Evolutionary conservation across 2,113 vertebrate genomes (phyloP).

Genomic region (Hydropotes inermis): DNA sequence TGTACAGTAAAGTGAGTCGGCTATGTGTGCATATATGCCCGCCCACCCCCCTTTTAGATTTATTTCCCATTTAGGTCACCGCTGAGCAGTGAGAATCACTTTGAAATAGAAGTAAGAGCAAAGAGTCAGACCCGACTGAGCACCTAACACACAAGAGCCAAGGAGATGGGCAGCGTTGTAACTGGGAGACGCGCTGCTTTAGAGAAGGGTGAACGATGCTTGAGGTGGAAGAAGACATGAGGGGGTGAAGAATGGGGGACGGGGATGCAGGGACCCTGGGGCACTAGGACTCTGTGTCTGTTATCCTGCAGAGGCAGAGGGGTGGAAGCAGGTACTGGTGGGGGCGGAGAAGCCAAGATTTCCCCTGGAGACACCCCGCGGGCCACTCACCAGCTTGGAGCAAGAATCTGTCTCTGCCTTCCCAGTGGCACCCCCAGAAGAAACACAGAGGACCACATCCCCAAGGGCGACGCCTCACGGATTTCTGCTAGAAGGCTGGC

Average conservation of each 20-base stretch:
- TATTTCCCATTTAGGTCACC: background rate
- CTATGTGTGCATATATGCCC: background rate
- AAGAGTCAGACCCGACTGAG: background rate
- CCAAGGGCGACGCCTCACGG: fast-evolving
- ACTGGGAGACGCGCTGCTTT: background rate
- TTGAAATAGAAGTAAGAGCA: background rate
- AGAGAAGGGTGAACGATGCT: background rate
- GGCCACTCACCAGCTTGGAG: too few species aligned
- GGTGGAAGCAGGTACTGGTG: background rate
- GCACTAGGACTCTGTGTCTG: too few species aligned
- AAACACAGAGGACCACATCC: background rate
- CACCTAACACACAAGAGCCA: background rate
- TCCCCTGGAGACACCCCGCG: fast-evolving
- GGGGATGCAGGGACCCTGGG: too few species aligned
- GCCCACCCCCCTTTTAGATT: background rate
- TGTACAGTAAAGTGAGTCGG: background rate
- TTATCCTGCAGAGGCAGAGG: background rate
- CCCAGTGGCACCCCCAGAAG: fast-evolving
- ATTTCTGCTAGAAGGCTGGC: background rate
- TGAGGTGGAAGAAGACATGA: background rate
- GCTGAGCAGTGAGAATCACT: background rate
- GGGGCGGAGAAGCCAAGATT: background rate
- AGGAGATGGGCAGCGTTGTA: background rate
- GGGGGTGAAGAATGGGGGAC: background rate
- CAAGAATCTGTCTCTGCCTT: background rate